Evolutionary conservation across 2,888 invertebrate genomes (phyloP), one percentile per base, ranked within the genome.

Genomic region (Drosophila rubida): DNA sequence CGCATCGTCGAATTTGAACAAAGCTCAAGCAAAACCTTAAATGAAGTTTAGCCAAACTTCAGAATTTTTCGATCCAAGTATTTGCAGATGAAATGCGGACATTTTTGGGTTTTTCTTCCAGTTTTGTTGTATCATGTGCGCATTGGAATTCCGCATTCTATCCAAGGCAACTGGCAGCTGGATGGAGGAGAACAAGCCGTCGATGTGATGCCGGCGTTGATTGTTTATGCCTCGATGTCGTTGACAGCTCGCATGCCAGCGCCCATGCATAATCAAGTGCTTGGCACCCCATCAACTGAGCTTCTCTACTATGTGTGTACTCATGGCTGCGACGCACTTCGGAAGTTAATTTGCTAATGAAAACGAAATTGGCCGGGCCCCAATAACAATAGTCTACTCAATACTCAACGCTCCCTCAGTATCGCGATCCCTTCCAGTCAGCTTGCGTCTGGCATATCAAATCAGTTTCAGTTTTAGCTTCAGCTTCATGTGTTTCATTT

Each of bases 291-390:
- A 35, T 37, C 22, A 39, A 32, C n/a, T 46, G 22, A 41, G 30
- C 41, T 41, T 35, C 50, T 22, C 22, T 11, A 48, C 58, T 23
- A 44, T 49, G 57, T 13, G 9, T 37, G 7, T n/a, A 25, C 13
- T 14, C 8, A 11, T 37, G 35, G 19, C 14, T 27, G 19, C 50
- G 62, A 55, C 50, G 69, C 64, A 55, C 60, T 66, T 77, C 75
- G 86, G 81, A 83, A 81, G 84, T 78, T 66, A 62, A 81, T 86
- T 83, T 42, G 69, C 77, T 58, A 78, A 80, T 80, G 71, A 77
- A 74, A 83, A 54, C 67, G 75, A 85, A 78, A 98, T 98, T 93
- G 98, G 48, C 41, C 57, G 16, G 48, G 45, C 53, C 60, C 44
- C 44, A 67, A 35, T 49, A 19, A 11, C 32, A 42, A 37, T 19